A percentile compares a stretch with the other conserved stretches of the same genome.
These are phyloP conservation scores for Dryobotodes eremita DNA, from an alignment of 2,888 invertebrate species.

Conservation along the genomic window DNA sequence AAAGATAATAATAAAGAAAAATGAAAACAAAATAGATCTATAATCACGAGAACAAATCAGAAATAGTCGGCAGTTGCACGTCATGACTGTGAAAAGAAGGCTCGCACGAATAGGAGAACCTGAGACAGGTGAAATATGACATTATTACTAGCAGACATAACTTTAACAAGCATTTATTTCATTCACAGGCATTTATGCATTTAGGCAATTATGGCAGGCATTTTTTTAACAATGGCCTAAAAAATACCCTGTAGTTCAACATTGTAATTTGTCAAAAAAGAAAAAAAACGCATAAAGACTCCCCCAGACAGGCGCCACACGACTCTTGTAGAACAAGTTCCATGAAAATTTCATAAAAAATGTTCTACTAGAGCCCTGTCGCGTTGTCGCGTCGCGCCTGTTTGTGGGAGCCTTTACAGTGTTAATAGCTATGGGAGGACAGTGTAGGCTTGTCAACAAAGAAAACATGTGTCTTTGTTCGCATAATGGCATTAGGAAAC, in stretches of 20 bases:
- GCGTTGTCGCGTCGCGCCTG: no score
- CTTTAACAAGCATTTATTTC: neutral
- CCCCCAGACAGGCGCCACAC: no score
- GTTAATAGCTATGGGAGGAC: no score
- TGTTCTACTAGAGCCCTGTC: no score
- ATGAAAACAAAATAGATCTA: neutral
- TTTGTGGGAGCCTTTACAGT: no score
- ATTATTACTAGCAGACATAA: neutral
- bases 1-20: neutral
- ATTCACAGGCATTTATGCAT: no score
- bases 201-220: no score
- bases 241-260: neutral
- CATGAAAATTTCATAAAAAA: no score
- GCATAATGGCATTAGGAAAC: neutral
- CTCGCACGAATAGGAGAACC: no score
- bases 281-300: no score
- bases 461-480: neutral
- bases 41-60: neutral
- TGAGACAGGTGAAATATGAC: neutral
- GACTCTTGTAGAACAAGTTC: no score
- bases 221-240: neutral
- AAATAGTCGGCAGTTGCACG: neutral
- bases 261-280: neutral
- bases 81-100: neutral
- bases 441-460: neutral